Evolutionary conservation across 2,888 invertebrate species (phyloP).

Genomic region (Trachelus tabidus): DNA sequence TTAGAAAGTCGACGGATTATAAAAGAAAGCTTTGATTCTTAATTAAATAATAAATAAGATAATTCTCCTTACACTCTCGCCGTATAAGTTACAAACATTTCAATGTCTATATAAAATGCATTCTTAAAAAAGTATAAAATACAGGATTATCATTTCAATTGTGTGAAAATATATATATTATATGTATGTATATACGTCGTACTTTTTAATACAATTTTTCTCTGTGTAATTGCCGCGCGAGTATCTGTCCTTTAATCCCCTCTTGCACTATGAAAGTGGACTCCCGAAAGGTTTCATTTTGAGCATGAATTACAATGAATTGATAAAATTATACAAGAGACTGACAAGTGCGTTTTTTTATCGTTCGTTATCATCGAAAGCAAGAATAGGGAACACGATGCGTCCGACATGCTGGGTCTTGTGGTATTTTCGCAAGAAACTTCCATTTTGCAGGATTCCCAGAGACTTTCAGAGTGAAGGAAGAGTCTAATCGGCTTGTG

Average conservation of each 20-base stretch:
- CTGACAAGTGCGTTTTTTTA: background rate
- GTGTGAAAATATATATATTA: slow-evolving; percentile 50
- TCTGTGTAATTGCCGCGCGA: background rate
- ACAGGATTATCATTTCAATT: slow-evolving; percentile 39
- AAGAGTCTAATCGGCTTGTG: background rate
- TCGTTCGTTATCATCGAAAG: background rate
- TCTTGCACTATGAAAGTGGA: slow-evolving; percentile 26
- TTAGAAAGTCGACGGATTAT: background rate
- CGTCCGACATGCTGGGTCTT: background rate
- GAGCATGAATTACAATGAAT: background rate
- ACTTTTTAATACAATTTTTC: slow-evolving; percentile 1
- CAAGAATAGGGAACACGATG: background rate
- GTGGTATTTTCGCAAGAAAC: background rate
- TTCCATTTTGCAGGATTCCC: background rate
- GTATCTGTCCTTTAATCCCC: slow-evolving; percentile 11
- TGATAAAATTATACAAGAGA: background rate
- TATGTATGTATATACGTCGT: slow-evolving; percentile 20
- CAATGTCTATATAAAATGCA: slow-evolving; percentile 53
- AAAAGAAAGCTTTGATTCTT: background rate
- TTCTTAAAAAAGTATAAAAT: slow-evolving; percentile 62
- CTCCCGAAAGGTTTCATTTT: background rate
- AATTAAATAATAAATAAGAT: slow-evolving; percentile 27
- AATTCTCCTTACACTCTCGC: slow-evolving; percentile 23
- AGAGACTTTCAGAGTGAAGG: background rate
- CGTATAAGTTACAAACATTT: slow-evolving; percentile 32